Base-by-base conservation (phyloP, 2,888 invertebrate species). In the Trichacis sp. region DNA sequence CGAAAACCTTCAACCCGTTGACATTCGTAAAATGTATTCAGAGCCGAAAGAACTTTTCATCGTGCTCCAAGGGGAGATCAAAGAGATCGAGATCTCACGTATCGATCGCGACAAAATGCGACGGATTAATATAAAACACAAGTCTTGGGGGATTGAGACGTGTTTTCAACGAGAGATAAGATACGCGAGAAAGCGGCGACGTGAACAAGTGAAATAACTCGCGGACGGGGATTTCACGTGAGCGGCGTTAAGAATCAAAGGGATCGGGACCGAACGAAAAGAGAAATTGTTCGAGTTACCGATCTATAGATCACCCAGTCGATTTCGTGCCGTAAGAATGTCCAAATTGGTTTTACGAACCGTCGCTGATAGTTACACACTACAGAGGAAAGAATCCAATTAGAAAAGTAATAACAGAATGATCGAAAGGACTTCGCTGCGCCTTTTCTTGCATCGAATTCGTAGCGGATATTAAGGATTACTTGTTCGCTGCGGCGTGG, bases 351-450 rank as follows among this genome's bases (percentile, higher is more conserved):
- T 76, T 77, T 77, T 76, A 76, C 74, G 72, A 73, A 69, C 73
- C 69, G 70, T 72, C 64, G 72, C 56, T 69, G 69, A 72, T 69
- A 68, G 66, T 68, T 69, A 73, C 74, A 70, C 67, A 73, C 75
- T 73, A 65, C 72, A 3, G 72, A 76, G 73, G 72, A 75, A 75
- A 77, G 80, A 81, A 81, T 81, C 80, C 81, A 82, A 82, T 82
- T 82, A 82, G 77, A 74, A 73, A 76, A 77, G 75, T 78, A 78
- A 80, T 79, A 79, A 80, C 77, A 78, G 79, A 77, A 78, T 64
- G 71, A 74, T 77, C 76, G 75, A 70, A 61, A 65, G 55, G 68
- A 65, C 63, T 49, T 56, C 43, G 42, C 40, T 54, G 56, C 48
- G 38, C 53, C 40, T 64, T 43, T 55, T 58, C 62, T 51, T 52